Percentiles rank a stretch among this genome's conserved stretches.
These are phyloP conservation scores for Drosophila kikkawai DNA, from an alignment of 1,140 invertebrate genomes.

Conservation along the genomic window DNA sequence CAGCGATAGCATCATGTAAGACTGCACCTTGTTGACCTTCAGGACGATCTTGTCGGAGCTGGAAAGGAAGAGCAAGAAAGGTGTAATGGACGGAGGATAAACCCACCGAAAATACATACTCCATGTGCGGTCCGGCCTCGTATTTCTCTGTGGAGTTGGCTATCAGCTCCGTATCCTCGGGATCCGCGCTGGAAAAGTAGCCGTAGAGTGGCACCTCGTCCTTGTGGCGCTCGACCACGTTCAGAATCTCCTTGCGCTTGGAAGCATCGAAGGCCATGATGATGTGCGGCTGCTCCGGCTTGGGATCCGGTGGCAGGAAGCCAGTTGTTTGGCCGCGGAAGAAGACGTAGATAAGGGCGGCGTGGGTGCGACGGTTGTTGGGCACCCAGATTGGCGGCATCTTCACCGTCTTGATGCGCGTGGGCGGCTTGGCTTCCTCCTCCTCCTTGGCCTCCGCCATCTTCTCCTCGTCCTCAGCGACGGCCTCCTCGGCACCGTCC, in stretches of 20 bases:
- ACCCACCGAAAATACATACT: slow-evolving; percentile 12
- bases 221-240: slow-evolving; percentile 82
- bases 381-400: slow-evolving; percentile 87
- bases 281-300: slow-evolving; percentile 87
- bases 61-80: slow-evolving; percentile 5
- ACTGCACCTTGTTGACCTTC: slow-evolving; percentile 86
- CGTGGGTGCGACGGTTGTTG: slow-evolving; percentile 86
- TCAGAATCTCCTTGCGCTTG: slow-evolving; percentile 87
- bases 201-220: slow-evolving; percentile 86
- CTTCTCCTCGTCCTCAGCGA: slow-evolving; percentile 56
- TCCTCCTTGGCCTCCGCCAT: slow-evolving; percentile 56
- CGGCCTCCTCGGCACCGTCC: slow-evolving; percentile 29
- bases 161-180: slow-evolving; percentile 85
- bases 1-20: slow-evolving; percentile 86
- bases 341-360: slow-evolving; percentile 87
- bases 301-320: slow-evolving; percentile 86
- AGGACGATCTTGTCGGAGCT: slow-evolving; percentile 88
- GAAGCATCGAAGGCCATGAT: slow-evolving; percentile 88
- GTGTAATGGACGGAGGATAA: no score
- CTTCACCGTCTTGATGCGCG: slow-evolving; percentile 63
- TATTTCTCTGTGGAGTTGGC: slow-evolving; percentile 86
- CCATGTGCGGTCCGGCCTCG: slow-evolving; percentile 66
- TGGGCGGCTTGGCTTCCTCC: slow-evolving; percentile 34
- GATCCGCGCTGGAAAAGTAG: slow-evolving; percentile 86
- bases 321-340: slow-evolving; percentile 86